phyloP scores from a whole-genome alignment of 2,797 vertebrate genomes.

The Rhadinocentrus ornatus region DNA sequence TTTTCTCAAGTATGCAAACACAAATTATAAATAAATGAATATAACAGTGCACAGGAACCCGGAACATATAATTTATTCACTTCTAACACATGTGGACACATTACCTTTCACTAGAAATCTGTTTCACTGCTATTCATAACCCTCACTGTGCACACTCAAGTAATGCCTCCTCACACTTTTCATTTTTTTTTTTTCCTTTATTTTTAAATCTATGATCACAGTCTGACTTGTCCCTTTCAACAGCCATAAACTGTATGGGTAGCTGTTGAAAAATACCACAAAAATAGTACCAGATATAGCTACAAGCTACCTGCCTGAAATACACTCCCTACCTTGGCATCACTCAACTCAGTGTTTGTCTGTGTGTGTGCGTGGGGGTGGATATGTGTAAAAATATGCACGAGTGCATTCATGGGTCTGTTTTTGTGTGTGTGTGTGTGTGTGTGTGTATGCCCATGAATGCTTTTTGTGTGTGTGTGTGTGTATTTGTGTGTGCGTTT shows the following conservation, averaged over 20 bases:
- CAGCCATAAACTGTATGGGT: conserved; percentile 58
- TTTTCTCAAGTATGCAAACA: conserved; percentile 8
- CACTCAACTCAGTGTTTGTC: conserved; percentile 71
- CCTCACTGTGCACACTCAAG: conserved; percentile 39
- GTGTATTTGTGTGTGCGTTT: conserved; percentile 18
- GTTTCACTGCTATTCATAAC: conserved; percentile 21
- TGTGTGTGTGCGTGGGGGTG: conserved; percentile 40
- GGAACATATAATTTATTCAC: not conserved
- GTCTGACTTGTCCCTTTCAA: conserved; percentile 33
- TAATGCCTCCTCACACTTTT: conserved; percentile 40
- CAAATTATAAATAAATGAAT: not conserved
- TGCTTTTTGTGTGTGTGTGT: conserved; percentile 6
- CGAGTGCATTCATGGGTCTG: conserved; percentile 27
- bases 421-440: not conserved
- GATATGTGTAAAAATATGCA: conserved; percentile 30
- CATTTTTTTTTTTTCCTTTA: not conserved
- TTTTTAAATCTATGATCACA: conserved; percentile 19
- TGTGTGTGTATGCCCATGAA: conserved; percentile 13
- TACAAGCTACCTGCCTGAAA: conserved; percentile 70
- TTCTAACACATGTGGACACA: conserved; percentile 16
- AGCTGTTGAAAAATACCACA: conserved; percentile 47
- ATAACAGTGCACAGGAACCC: not conserved
- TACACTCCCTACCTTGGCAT: conserved; percentile 71
- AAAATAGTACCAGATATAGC: conserved; percentile 53
- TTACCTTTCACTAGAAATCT: conserved; percentile 25